These are phyloP conservation scores for Lathronympha strigana DNA, from an alignment of 2,888 invertebrate species.

Conservation along the genomic window DNA sequence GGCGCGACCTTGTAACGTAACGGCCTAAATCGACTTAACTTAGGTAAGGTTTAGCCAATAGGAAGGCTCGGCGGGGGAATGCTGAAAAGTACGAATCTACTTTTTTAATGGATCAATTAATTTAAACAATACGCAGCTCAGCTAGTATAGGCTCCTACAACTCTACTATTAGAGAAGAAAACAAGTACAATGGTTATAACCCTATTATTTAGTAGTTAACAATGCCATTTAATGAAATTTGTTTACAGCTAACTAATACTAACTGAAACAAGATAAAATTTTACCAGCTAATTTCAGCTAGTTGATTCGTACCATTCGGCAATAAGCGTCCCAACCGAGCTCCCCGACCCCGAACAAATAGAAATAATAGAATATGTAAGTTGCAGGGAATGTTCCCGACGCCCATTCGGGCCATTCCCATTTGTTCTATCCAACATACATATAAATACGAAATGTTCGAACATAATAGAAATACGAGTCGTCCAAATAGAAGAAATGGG, in stretches of 20 bases:
- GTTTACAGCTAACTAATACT: too few relatives aligned
- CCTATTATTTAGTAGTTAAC: too few relatives aligned
- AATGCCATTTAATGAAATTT: too few relatives aligned
- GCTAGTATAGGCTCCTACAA: too few relatives aligned
- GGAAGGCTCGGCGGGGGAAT: not conserved
- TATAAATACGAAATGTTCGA: not conserved
- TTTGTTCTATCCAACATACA: not conserved
- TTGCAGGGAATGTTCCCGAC: not conserved
- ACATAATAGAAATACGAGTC: not conserved
- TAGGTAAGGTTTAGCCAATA: constrained; percentile 37
- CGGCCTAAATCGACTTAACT: constrained; percentile 42
- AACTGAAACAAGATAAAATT: not conserved
- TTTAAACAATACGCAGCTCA: too few relatives aligned
- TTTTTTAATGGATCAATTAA: too few relatives aligned
- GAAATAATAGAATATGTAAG: not conserved
- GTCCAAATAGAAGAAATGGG: not conserved
- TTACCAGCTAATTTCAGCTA: too few relatives aligned
- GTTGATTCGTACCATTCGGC: not conserved
- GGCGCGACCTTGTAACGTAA: constrained; percentile 28
- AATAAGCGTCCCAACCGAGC: not conserved
- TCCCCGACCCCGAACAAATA: not conserved
- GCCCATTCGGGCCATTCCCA: not conserved
- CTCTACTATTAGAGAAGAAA: too few relatives aligned
- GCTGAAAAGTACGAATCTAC: not conserved
- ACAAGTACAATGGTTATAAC: too few relatives aligned